Conservation (phyloP, 2,888 invertebrate species). For the Mythimna ferrago region DNA sequence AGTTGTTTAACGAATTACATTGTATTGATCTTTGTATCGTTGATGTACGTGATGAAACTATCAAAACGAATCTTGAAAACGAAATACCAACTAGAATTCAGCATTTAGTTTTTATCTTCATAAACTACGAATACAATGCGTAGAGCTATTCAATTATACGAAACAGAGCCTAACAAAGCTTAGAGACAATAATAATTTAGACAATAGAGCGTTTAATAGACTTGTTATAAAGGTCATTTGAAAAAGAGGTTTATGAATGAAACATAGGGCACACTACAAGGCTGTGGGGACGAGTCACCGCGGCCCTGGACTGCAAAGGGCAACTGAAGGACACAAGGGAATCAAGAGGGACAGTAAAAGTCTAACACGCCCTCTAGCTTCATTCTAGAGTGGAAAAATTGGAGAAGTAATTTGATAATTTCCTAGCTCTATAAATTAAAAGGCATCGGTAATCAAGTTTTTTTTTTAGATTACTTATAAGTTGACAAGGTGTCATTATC, state of each 20-base stretch:
- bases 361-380: too few species aligned
- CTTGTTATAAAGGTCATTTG: conserved; percentile 56
- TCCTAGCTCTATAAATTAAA: too few species aligned
- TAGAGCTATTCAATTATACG: conserved; percentile 33
- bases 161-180: conserved; percentile 18
- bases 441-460: too few species aligned
- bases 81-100: conserved; percentile 2
- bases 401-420: too few species aligned
- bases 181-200: conserved; percentile 40
- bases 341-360: too few species aligned
- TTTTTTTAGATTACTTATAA: too few species aligned
- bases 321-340: too few species aligned
- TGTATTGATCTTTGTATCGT: conserved; percentile 16
- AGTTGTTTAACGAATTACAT: conserved; percentile 8
- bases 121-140: conserved; percentile 29
- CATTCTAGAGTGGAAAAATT: too few species aligned
- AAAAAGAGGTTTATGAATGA: conserved; percentile 57
- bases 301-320: background rate
- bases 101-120: conserved; percentile 21
- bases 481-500: too few species aligned
- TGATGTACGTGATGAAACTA: conserved; percentile 13
- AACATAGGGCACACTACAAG: conserved; percentile 13
- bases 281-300: background rate
- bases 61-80: conserved; percentile 3
- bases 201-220: conserved; percentile 29